Base-by-base conservation (phyloP, 53 echinoderm and acorn worm species). In the Hippasteria phrygiana region DNA sequence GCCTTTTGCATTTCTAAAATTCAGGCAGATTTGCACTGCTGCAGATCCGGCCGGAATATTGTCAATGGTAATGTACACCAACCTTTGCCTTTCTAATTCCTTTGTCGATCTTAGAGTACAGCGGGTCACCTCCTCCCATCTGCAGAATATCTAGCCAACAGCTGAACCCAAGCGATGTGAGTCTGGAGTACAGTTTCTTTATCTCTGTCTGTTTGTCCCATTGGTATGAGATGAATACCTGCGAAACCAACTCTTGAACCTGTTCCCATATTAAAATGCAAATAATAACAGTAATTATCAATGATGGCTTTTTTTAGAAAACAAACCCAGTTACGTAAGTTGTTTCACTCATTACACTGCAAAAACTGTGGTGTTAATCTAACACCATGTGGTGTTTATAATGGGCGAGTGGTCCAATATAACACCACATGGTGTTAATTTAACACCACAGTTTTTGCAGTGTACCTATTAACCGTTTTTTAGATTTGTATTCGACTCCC, bases 181-280 rank as follows among this genome's bases (percentile, higher is more conserved):
- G 78, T 40, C 91, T 88, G 28, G 80, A 88, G 93, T 92, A 97
- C 42, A 97, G 88, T 71, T 50, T 93, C 94, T 97, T 97, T 27
- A 97, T 95, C 87, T 93, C 88, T 18, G 93, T 88, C 55, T 95
- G 97, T 64, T 88, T 95, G 80, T 71, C 95, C 97, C 97, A 97
- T 87, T 97, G 97, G 79, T 97, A 97, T 0, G 97, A 97, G 46
- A 97, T 97, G 62, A 97, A 97, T 34, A 97, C 94, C 9, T 96
- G 74, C 0, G 97, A 90, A 18, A 64, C 46, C 31, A 74, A 53
- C 28, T 77, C 73, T 2, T 79, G 18, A 14, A 36, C 76, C 93
- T 93, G 76, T 33, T 65, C 33, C 5, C 1, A 28, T 8, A 42
- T 0, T 20, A 1, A 72, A 41, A 72, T n/a, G 3, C 2, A n/a